Base-by-base conservation (phyloP, 2,888 invertebrate species). In the Helleia helle region DNA sequence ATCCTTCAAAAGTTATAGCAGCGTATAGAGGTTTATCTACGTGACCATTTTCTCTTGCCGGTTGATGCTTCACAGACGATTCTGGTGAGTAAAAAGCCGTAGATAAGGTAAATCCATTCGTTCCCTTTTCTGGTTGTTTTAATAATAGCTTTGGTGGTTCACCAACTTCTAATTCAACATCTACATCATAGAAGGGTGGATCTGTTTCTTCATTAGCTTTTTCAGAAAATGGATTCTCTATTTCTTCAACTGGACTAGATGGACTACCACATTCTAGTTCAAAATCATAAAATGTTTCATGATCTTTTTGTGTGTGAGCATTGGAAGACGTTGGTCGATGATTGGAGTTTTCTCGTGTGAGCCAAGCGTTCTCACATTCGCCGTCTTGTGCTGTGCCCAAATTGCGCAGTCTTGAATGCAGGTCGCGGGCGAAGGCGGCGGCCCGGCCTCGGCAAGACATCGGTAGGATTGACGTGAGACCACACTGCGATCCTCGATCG, bases 361-460 rank as follows among this genome's bases (percentile, higher is more conserved):
- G 73, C 84, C 85, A 83, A 55, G 63, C 72, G 59, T 58, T 74
- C 55, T 81, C 79, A 42, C 81, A 73, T 49, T 80, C 81, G 38
- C 69, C 71, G 43, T 71, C 73, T 46, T 75, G 71, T 48, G 88
- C 76, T 41, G 87, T 80, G 38, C 92, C 91, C 50, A 93, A 86
- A 49, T 91, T 89, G 54, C 90, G 88, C 54, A 94, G 80, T 48
- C 92, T 90, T 41, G 90, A 90, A 63, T 93, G 92, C 48, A 94
- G 81, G 61, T 91, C 90, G 44, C 91, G 87, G 50, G 93, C 93
- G 71, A 94, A 93, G 43, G 92, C 91, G 65, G 93, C 93, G 42
- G 93, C 93, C 41, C 92, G 88, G 44, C 91, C 91, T 44, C 93
- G 88, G 69, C 93, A 94, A 71, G 92, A 92, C 89, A 91, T 91